phyloP scores from a whole-genome alignment of 2,113 vertebrate genomes.

The Tauraco erythrolophus region DNA sequence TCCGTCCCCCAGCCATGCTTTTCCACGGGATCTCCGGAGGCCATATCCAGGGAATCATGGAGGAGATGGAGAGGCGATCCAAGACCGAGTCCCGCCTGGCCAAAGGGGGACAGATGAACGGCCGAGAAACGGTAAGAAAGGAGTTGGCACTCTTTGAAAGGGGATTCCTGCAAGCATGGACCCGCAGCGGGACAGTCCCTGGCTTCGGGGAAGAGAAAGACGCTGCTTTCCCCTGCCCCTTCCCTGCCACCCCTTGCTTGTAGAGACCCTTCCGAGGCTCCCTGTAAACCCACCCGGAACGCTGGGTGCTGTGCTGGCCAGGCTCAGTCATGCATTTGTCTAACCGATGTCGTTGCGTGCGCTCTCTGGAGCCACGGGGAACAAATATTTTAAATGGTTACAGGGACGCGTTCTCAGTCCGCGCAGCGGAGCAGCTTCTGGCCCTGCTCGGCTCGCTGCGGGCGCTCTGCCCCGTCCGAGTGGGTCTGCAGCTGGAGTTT shows the following conservation, averaged over 20 bases:
- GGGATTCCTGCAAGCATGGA: background rate
- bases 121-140: slow-evolving; percentile 93
- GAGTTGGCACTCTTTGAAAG: background rate
- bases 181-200: background rate
- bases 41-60: slow-evolving; percentile 99
- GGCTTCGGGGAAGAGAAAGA: background rate
- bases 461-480: background rate
- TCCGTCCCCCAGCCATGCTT: slow-evolving; percentile 99
- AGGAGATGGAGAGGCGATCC: slow-evolving; percentile 98
- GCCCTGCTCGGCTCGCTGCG: background rate
- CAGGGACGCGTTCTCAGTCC: background rate
- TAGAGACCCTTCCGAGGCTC: background rate
- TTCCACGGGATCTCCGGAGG: slow-evolving; percentile 99
- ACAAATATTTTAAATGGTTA: background rate
- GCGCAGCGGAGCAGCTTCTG: background rate
- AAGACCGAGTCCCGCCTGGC: slow-evolving; percentile 94
- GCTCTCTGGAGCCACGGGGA: background rate
- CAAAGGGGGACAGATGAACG: slow-evolving; percentile 96
- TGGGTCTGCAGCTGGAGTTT: background rate
- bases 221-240: background rate
- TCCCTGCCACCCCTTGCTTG: background rate
- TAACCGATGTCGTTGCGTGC: background rate
- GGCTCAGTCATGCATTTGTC: background rate
- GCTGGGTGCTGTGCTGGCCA: background rate
- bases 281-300: background rate